Percentiles rank a stretch among this genome's conserved stretches.
Conservation (phyloP, 2,888 invertebrate species). For the Melieria picta region DNA sequence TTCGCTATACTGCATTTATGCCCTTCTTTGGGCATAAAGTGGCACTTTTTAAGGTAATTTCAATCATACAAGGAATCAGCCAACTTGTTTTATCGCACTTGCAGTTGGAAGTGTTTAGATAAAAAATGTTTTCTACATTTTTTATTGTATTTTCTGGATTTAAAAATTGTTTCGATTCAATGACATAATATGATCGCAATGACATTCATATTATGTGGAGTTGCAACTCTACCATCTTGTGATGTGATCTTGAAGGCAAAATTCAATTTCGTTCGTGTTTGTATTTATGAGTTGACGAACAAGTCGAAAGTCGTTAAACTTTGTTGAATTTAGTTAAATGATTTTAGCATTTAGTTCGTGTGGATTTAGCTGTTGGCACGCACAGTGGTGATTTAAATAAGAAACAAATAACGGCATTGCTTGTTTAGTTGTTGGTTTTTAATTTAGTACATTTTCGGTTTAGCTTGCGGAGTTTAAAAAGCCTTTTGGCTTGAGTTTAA, state of each 20-base stretch:
- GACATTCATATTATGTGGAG: constrained; percentile 62
- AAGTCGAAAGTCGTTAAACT: constrained; percentile 17
- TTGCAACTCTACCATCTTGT: constrained; percentile 64
- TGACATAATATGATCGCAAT: constrained; percentile 63
- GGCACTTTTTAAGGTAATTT: too few relatives aligned
- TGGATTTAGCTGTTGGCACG: not conserved
- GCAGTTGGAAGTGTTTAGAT: too few relatives aligned
- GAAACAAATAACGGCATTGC: constrained; percentile 21
- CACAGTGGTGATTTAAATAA: constrained; percentile 21
- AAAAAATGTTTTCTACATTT: not conserved
- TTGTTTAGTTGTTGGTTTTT: constrained; percentile 36
- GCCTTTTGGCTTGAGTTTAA: not conserved
- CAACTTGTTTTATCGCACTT: too few relatives aligned
- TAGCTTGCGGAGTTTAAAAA: constrained; percentile 33
- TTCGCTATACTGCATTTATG: too few relatives aligned
- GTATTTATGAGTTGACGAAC: constrained; percentile 11
- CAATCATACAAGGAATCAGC: too few relatives aligned
- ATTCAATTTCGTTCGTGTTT: constrained; percentile 24
- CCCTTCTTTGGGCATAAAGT: too few relatives aligned
- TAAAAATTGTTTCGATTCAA: constrained; percentile 15
- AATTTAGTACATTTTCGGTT: constrained; percentile 26
- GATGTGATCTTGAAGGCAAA: constrained; percentile 37
- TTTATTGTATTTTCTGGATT: not conserved
- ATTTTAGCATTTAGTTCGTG: constrained; percentile 38
- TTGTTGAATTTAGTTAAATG: constrained; percentile 4